Evolutionary conservation across 2,797 vertebrate species (phyloP).

Genomic region (Acrossocheilus fasciatus): DNA sequence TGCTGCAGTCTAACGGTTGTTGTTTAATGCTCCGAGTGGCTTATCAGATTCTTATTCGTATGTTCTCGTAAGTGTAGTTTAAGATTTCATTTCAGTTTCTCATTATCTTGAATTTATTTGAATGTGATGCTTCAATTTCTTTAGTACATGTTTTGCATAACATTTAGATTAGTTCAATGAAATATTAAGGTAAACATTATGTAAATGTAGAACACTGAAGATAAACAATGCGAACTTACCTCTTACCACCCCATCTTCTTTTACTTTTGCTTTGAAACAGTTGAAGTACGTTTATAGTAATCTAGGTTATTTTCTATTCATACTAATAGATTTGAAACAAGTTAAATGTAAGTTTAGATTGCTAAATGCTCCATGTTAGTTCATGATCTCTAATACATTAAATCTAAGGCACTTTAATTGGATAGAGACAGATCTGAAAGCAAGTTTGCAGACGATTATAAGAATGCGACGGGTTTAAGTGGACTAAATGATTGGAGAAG

Average conservation of each 20-base stretch:
- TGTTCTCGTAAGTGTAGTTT: not conserved
- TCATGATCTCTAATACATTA: not conserved
- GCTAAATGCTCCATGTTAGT: not conserved
- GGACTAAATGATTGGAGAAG: not conserved
- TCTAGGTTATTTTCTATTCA: not conserved
- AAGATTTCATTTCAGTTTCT: not conserved
- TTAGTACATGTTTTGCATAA: not conserved
- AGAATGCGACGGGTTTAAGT: no score
- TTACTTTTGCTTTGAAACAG: not conserved
- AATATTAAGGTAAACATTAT: slow-evolving; percentile 20
- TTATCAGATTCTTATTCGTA: not conserved
- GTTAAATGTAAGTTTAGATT: not conserved
- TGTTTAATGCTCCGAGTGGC: slow-evolving; percentile 7
- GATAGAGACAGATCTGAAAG: not conserved
- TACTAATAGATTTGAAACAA: not conserved
- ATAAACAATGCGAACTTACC: not conserved
- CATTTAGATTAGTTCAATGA: slow-evolving; percentile 5
- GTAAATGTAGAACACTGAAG: not conserved
- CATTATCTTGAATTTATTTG: not conserved
- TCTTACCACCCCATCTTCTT: not conserved
- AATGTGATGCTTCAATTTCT: not conserved
- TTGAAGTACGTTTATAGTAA: not conserved
- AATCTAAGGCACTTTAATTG: not conserved
- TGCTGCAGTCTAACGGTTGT: not conserved
- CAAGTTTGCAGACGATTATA: not conserved